Evolutionary conservation across 2,888 invertebrate species (phyloP).

Genomic region (Chymomyza fuscimana): DNA sequence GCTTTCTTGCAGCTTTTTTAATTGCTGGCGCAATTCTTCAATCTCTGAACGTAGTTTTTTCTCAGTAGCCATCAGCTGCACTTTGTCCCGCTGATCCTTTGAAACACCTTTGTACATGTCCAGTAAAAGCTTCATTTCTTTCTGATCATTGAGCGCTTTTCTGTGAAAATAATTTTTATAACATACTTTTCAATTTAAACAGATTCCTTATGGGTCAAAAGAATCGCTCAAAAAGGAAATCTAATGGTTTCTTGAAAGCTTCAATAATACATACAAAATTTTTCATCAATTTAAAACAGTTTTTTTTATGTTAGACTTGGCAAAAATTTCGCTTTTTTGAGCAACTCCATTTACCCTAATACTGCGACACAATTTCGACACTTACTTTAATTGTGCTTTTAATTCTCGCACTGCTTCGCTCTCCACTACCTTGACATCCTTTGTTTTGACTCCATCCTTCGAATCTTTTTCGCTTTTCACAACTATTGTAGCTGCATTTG

Average conservation of each 20-base stretch:
- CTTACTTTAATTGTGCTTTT: constrained; percentile 94
- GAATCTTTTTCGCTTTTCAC: constrained; percentile 84
- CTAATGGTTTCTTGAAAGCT: no score
- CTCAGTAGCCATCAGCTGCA: constrained; percentile 96
- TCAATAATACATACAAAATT: no score
- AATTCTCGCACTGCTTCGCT: constrained; percentile 85
- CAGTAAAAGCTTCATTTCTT: constrained; percentile 94
- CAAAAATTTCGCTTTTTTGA: not conserved
- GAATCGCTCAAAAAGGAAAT: not conserved
- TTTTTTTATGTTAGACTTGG: not conserved
- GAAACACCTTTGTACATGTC: constrained; percentile 99
- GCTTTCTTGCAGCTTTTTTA: constrained; percentile 94
- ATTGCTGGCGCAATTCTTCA: constrained; percentile 91
- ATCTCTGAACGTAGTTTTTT: constrained; percentile 93
- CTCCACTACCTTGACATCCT: constrained; percentile 85
- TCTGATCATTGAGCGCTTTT: constrained; percentile 95
- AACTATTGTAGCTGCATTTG: constrained; percentile 76
- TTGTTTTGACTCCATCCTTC: constrained; percentile 83
- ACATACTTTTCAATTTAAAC: not conserved
- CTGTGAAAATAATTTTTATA: constrained; percentile 79
- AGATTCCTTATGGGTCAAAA: not conserved
- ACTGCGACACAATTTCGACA: not conserved
- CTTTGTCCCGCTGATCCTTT: constrained; percentile 97
- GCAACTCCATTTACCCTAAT: not conserved
- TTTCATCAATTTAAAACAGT: no score